These are phyloP conservation scores for Lepeophtheirus nordmannii DNA, from an alignment of 2,888 invertebrate species.

Conservation along the genomic window DNA sequence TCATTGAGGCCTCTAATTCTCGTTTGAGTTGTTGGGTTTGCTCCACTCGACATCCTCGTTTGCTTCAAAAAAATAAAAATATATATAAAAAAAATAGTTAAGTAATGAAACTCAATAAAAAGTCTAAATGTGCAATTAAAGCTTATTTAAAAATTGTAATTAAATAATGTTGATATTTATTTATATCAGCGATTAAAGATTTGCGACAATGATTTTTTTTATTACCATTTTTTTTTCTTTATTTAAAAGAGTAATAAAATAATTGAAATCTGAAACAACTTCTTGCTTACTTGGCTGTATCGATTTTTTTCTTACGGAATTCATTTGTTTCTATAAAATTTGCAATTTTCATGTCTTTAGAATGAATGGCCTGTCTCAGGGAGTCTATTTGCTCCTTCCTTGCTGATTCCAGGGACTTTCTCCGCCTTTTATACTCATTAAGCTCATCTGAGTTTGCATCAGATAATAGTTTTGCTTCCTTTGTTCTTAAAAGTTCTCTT, in stretches of 20 bases:
- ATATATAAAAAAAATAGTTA: not conserved
- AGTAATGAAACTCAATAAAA: not conserved
- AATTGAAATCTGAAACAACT: slow-evolving; percentile 5
- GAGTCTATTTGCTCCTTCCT: not conserved
- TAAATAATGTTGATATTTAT: not conserved
- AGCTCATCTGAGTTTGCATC: not conserved
- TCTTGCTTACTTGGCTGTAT: not conserved
- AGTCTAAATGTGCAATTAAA: not conserved
- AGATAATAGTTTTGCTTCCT: not conserved
- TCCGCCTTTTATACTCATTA: not conserved
- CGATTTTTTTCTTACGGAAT: not conserved
- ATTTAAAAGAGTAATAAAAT: not conserved
- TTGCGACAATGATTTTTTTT: slow-evolving; percentile 8
- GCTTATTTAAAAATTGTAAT: not conserved
- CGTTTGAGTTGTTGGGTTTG: not conserved
- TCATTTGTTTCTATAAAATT: not conserved
- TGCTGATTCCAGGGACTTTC: not conserved
- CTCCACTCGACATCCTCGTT: not conserved
- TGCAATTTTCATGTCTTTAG: not conserved
- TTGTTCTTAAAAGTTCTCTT: not conserved
- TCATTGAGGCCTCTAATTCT: slow-evolving; percentile 10
- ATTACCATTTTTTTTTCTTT: not conserved
- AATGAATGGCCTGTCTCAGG: not conserved
- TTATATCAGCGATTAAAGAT: not conserved
- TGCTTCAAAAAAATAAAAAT: not conserved